Evolutionary conservation across 2,888 invertebrate species (phyloP), one percentile per base, ranked within the genome.

Genomic region (Ethmia dodecea): DNA sequence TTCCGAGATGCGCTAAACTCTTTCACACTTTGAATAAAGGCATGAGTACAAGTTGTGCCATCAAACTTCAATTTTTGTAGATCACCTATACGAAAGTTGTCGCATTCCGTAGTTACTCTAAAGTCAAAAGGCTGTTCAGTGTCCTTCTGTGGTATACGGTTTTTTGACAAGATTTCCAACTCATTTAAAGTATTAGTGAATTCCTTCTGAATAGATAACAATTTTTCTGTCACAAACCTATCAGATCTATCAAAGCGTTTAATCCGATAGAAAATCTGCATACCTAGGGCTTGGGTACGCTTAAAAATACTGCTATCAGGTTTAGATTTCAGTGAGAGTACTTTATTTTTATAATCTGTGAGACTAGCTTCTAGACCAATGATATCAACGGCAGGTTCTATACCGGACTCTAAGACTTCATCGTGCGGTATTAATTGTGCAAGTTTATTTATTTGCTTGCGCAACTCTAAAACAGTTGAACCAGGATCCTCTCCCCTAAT

Each of bases 11-110:
- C 13, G 4, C 29, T 5, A 28, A 35, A 37, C 29, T 43, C 42
- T 2, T 35, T 25, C 5, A 37, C 25, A 2, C 30, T 30, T 3
- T 27, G 18, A 13, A 43, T 40, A 16, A 43, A 43, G 3, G 39
- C 20, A n/a, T 25, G 32, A 11, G 40, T 40, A 13, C 40, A 43
- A 1, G 39, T 11, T 13, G 40, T 33, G 2, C 40, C 43, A 11
- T 37, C 25, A 28, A 16, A 43, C 31, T 40, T 40, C 1, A 43
- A 10, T 34, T 40, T 37, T 24, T 24, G 24, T 3, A 24, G 3
- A 24, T 24, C 24, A n/a, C 6, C n/a, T 3, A 24, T n/a, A 10
- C n/a, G 6, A n/a, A 6, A 6, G 5, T n/a, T 5, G 3, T 24
- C 24, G 10, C 24, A 24, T 5, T 10, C n/a, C 5, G n/a, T 3